Percentiles rank a stretch among this genome's conserved stretches.
Evolutionary conservation across 1,140 invertebrate genomes (phyloP).

Genomic region (Drosophila serrata): DNA sequence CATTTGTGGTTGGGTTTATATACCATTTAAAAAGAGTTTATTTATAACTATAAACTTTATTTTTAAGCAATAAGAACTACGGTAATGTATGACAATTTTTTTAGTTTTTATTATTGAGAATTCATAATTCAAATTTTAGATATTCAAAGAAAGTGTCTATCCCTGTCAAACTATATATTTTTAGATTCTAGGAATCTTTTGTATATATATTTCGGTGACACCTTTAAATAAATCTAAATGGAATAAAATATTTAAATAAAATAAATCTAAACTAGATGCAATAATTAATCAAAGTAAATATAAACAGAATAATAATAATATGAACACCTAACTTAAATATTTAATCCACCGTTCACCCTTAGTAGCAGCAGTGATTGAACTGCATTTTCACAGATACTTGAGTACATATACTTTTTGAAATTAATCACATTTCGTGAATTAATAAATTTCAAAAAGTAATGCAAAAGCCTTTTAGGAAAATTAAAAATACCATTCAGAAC

Average conservation of each 20-base stretch:
- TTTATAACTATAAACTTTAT: neutral
- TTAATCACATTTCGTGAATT: neutral
- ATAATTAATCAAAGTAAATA: neutral
- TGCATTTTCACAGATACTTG: neutral
- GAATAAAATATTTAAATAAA: neutral
- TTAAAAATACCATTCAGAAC: neutral
- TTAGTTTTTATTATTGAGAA: neutral
- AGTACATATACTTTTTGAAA: neutral
- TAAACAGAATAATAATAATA: neutral
- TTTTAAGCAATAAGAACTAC: neutral
- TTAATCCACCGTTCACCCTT: neutral
- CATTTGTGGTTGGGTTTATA: neutral
- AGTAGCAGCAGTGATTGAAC: neutral
- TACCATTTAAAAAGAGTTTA: neutral
- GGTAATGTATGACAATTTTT: conserved; percentile 16
- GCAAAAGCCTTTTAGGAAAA: neutral
- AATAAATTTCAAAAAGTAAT: neutral
- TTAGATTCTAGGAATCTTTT: no score
- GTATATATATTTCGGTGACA: no score
- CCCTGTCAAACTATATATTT: no score
- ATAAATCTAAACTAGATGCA: neutral
- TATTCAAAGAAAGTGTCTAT: neutral
- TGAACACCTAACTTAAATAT: no score
- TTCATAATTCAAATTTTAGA: neutral
- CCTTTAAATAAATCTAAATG: neutral